phyloP scores from a whole-genome alignment of 2,888 invertebrate species.

The Pyrrhia umbra region DNA sequence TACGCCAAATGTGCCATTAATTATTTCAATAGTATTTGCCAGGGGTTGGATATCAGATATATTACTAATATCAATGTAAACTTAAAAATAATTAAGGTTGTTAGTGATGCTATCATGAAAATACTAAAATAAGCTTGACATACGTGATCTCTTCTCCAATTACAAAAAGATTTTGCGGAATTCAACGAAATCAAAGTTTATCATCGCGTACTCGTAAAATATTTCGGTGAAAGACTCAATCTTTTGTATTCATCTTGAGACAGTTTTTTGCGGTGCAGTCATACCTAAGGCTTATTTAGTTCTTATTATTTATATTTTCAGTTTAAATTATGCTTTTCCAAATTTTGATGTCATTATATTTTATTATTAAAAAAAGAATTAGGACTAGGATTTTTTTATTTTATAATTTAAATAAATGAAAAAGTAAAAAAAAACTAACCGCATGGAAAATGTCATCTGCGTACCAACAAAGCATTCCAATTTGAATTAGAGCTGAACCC shows the following conservation, averaged over 20 bases:
- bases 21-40: no score
- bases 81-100: no score
- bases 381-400: no score
- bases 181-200: constrained; percentile 13
- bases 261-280: background rate
- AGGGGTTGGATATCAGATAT: no score
- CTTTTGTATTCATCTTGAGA: background rate
- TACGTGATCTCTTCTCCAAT: background rate
- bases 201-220: background rate
- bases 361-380: constrained; percentile 21
- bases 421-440: constrained; percentile 67
- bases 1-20: no score
- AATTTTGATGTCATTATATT: background rate
- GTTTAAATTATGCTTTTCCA: constrained; percentile 1
- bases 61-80: no score
- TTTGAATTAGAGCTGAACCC: constrained; percentile 82
- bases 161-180: background rate
- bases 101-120: background rate
- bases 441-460: constrained; percentile 85
- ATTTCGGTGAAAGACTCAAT: background rate
- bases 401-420: constrained; percentile 23
- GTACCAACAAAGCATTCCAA: constrained; percentile 86
- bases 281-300: background rate
- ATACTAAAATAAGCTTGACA: background rate
- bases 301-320: no score